These are phyloP conservation scores for Pterocles gutturalis DNA, from an alignment of 2,113 vertebrate genomes.

Conservation along the genomic window DNA sequence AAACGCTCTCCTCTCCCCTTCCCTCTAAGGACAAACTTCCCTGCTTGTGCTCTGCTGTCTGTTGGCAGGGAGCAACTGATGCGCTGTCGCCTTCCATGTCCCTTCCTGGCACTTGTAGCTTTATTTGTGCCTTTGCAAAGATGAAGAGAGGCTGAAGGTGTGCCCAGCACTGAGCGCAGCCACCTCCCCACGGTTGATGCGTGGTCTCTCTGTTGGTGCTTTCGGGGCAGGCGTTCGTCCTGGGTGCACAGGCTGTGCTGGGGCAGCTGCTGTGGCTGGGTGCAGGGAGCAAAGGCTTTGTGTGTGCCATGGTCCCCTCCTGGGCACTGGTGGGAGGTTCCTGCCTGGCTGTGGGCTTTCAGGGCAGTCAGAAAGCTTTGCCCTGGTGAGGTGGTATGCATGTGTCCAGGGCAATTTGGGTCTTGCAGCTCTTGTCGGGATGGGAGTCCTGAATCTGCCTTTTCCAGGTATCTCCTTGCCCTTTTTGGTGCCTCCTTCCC, in stretches of 20 bases:
- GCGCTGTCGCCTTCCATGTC: fast-evolving
- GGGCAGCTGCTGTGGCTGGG: fast-evolving
- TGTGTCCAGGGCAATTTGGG: neutral
- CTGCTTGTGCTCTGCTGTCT: neutral
- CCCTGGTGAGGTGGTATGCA: neutral
- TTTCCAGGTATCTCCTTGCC: neutral
- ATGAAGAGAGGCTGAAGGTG: neutral
- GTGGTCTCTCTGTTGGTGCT: fast-evolving
- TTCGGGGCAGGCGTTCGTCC: neutral
- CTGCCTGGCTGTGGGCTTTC: neutral
- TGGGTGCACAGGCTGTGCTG: fast-evolving
- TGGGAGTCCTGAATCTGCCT: neutral
- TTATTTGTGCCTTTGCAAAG: neutral
- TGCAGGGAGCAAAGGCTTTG: neutral
- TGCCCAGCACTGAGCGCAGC: neutral
- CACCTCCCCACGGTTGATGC: neutral
- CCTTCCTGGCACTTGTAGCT: neutral
- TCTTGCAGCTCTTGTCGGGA: neutral
- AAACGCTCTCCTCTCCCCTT: neutral
- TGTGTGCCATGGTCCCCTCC: fast-evolving
- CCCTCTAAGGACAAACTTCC: neutral
- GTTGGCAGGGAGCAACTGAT: neutral
- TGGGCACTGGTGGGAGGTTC: neutral
- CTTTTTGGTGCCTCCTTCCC: neutral
- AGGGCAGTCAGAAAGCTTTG: neutral